Percentiles rank a stretch among this genome's conserved stretches.
phyloP scores from a whole-genome alignment of 1,140 invertebrate species.

The Pectinophora gossypiella region DNA sequence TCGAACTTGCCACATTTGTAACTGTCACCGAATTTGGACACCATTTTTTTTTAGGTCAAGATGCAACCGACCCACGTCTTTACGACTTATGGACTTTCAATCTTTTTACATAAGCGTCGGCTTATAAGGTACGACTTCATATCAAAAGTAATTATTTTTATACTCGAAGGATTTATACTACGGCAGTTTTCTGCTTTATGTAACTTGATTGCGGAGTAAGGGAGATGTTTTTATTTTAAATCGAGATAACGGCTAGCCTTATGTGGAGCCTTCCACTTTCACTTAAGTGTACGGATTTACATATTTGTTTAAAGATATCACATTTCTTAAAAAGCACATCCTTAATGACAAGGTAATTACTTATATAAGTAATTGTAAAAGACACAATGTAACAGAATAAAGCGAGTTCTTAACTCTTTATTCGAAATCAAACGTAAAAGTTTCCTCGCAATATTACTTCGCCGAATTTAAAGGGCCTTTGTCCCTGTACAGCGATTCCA shows the following conservation, averaged over 20 bases:
- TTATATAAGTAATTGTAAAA: neutral
- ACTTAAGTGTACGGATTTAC: no score
- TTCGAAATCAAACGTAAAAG: neutral
- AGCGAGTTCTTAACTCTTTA: neutral
- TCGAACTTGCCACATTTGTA: conserved; percentile 26
- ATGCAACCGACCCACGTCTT: neutral
- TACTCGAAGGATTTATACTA: neutral
- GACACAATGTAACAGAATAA: neutral
- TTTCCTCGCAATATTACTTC: neutral
- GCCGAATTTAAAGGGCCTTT: neutral
- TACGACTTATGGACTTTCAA: neutral
- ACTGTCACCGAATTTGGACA: conserved; percentile 23
- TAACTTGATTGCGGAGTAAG: neutral
- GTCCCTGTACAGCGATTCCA: neutral
- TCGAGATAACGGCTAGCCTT: neutral
- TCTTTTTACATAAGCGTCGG: neutral
- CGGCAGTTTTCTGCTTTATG: neutral
- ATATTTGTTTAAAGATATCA: no score
- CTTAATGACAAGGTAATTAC: neutral
- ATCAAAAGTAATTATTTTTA: neutral
- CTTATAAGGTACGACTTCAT: neutral
- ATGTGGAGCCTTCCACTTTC: neutral
- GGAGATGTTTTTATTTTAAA: neutral
- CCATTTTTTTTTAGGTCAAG: no score
- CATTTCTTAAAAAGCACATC: no score